Base-by-base conservation (phyloP, 2,113 vertebrate species). In the Pangasianodon hypophthalmus region DNA sequence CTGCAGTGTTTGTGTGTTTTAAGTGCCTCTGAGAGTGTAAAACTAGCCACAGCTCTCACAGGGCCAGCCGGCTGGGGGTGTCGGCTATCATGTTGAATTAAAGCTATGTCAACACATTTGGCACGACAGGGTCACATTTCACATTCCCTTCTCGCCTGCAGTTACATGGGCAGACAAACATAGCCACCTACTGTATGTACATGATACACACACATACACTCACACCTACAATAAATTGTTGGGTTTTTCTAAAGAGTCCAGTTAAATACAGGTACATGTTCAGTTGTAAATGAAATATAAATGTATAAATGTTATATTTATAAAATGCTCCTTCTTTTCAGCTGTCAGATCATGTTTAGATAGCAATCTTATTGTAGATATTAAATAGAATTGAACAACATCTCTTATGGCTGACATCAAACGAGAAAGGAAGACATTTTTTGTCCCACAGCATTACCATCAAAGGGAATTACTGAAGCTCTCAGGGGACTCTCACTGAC, bases 61-160 rank as follows among this genome's bases (percentile, higher is more conserved):
- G 94, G 94, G 94, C 69, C 93, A 92, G 95, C 94, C 93, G 92
- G 93, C 93, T 94, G 93, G 92, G 93, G 94, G 95, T 96, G 95
- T 95, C 94, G 94, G 93, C 93, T 96, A 94, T 96, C 95, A 94
- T 93, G 94, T 93, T 95, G 95, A 95, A 95, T 96, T 95, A 96
- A 96, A 96, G 95, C 95, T 91, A 94, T 96, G 95, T 96, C 95
- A 96, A 95, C 96, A 95, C 94, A 94, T 94, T 95, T 92, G 94
- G 93, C 92, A 94, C 91, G 91, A 93, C 92, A 88, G 94, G 95
- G 94, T 95, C 94, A 93, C 92, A 92, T 95, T 95, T 93, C 93
- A 92, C 89, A 69, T 90, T 92, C 71, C 86, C 92, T 92, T 90
- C 91, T 90, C 90, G 91, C 91, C 88, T 91, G 92, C 91, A 91